phyloP scores from a whole-genome alignment of 1,140 invertebrate species.

The Alviniconcha marisindica region DNA sequence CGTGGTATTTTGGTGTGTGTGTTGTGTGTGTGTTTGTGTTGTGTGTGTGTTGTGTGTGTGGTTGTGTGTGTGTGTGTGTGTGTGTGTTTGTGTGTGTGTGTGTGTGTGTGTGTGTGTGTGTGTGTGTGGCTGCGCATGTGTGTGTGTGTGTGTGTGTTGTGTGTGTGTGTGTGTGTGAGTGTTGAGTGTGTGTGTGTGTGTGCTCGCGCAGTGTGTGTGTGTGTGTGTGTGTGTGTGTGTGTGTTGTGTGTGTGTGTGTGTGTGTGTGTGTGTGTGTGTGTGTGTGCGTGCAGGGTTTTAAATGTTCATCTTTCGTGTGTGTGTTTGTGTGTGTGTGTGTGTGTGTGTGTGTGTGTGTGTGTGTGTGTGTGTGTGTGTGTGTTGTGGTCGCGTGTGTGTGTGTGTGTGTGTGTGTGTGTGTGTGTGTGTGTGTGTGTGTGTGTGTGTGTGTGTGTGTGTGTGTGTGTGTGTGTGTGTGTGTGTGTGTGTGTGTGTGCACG shows the following conservation, averaged over 20 bases:
- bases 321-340: background rate
- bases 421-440: slow-evolving; percentile 11
- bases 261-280: background rate
- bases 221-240: background rate
- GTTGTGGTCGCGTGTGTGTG: background rate
- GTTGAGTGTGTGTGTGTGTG: background rate
- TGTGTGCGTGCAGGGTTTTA: background rate
- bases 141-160: background rate
- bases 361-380: too few relatives aligned
- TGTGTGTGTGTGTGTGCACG: slow-evolving; percentile 4
- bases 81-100: too few relatives aligned
- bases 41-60: too few relatives aligned
- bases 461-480: slow-evolving; percentile 25
- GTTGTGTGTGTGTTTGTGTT: background rate
- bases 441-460: background rate
- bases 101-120: too few relatives aligned
- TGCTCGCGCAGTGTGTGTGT: background rate
- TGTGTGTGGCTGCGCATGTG: background rate
- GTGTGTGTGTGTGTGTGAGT: background rate
- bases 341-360: background rate
- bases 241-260: background rate
- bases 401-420: background rate
- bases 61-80: too few relatives aligned
- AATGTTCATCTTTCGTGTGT: background rate
- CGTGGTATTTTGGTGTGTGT: too few relatives aligned